Conservation (phyloP, 2,113 vertebrate species). For the Psettodes erumei region DNA sequence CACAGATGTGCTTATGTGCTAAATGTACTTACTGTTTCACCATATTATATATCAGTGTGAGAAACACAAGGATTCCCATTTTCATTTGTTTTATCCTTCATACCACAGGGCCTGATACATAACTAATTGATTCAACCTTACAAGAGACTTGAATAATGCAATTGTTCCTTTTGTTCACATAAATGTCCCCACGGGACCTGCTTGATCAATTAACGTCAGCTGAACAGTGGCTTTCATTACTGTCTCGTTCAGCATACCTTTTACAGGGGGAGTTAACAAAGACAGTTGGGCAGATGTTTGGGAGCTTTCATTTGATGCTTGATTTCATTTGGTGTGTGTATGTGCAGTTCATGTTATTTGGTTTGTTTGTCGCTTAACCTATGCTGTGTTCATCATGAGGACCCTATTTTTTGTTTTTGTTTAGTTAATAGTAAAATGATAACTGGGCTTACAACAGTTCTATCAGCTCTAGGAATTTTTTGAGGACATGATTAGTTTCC, state of each 20-base stretch:
- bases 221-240: constrained; percentile 69
- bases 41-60: constrained; percentile 23
- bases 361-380: neutral
- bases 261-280: constrained; percentile 47
- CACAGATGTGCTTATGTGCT: neutral
- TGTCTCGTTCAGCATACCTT: constrained; percentile 52
- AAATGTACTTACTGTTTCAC: constrained; percentile 2
- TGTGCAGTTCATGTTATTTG: constrained; percentile 3
- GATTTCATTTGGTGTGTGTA: constrained; percentile 41
- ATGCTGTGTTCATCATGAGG: neutral
- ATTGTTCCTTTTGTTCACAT: constrained; percentile 76
- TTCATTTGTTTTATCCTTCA: constrained; percentile 49
- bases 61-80: constrained; percentile 30
- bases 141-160: constrained; percentile 70
- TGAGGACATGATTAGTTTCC: neutral
- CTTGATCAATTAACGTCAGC: constrained; percentile 72
- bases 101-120: constrained; percentile 51
- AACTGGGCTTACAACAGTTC: too few species aligned
- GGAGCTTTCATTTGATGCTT: constrained; percentile 46
- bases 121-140: constrained; percentile 72
- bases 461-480: too few species aligned
- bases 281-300: constrained; percentile 58
- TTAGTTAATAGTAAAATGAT: neutral
- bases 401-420: neutral
- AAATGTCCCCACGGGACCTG: constrained; percentile 68